Evolutionary conservation across 1,140 invertebrate genomes (phyloP).

Genomic region (Drosophila triauraria): DNA sequence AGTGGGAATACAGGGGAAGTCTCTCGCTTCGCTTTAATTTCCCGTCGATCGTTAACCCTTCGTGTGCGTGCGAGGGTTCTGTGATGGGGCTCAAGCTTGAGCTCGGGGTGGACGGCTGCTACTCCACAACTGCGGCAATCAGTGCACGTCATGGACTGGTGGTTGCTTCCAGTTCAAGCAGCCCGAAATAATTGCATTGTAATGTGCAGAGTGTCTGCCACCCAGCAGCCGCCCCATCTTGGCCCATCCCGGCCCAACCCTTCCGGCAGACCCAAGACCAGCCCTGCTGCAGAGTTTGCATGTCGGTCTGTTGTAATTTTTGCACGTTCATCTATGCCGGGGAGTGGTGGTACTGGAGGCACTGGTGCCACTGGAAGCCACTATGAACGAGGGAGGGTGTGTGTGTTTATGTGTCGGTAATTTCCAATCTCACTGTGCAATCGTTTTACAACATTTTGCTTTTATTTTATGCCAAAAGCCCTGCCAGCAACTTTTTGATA

Average conservation of each 20-base stretch:
- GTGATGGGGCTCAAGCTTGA: slow-evolving; percentile 1
- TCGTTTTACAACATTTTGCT: slow-evolving; percentile 84
- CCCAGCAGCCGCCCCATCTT: slow-evolving; percentile 34
- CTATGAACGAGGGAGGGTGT: slow-evolving; percentile 4
- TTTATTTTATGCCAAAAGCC: slow-evolving; percentile 81
- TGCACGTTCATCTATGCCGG: slow-evolving; percentile 70
- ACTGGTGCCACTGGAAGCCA: neutral
- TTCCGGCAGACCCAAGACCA: slow-evolving; percentile 8
- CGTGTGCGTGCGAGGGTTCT: slow-evolving; percentile 20
- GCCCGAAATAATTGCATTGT: slow-evolving; percentile 85
- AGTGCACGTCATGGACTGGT: slow-evolving; percentile 65
- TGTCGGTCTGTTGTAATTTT: slow-evolving; percentile 76
- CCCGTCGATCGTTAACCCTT: slow-evolving; percentile 81
- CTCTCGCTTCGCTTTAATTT: slow-evolving; percentile 75
- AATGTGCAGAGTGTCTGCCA: slow-evolving; percentile 80
- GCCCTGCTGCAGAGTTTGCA: slow-evolving; percentile 53
- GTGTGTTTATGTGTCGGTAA: slow-evolving; percentile 76
- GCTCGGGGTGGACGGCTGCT: slow-evolving; percentile 31
- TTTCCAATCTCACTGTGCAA: slow-evolving; percentile 83
- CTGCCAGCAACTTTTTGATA: slow-evolving; percentile 72
- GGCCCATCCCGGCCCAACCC: slow-evolving; percentile 10
- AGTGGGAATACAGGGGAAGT: neutral
- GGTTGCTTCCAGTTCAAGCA: slow-evolving; percentile 69
- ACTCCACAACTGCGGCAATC: slow-evolving; percentile 64
- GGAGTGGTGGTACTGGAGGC: slow-evolving; percentile 11